Evolutionary conservation across 30 jellyfish, hydroid and myxozoan species (phyloP), one percentile per base, ranked within the genome.

Genomic region (Turritopsis rubra): DNA sequence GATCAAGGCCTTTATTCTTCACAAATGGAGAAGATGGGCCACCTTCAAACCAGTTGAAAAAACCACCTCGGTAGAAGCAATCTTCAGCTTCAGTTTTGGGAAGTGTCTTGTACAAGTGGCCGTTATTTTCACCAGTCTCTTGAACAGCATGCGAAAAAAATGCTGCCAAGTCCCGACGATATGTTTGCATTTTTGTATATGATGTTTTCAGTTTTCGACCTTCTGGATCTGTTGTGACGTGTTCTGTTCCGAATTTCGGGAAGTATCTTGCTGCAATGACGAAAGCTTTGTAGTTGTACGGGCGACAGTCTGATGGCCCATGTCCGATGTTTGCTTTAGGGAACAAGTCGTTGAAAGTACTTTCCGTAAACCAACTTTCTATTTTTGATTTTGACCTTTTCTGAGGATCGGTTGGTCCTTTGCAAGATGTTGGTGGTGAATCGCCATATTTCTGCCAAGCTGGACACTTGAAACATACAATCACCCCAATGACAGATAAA

Each of bases 71-170:
- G 80, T 90, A 90, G 80, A 90, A 90, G 28, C 97, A 90, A 74
- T 90, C 96, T 54, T 82, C 87, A 9, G 97, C 97, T 75, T 86
- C 89, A 18, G 86, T 84, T 72, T 79, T 86, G 24, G 97, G 97
- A 21, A 90, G 89, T 0, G 81, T 87, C 53, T 87, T 89, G 86
- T 90, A 90, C 88, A 90, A 53, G 60, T 90, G 95, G 1, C 93
- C 97, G 79, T 90, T 84, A 91, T 90, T 90, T 79, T 90, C 97
- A 1, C 97, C 97, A 25, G 97, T 90, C 72, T 90, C 97, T 41
- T 90, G 97, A 26, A 90, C 92, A 31, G 97, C 97, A 74, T 90
- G 97, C 21, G 97, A 85, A 86, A 90, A 90, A 76, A 90, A 90
- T 17, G 97, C 97, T 1, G 97, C 97, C 21, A 90, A 85, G 72